Evolutionary conservation across 2,888 invertebrate genomes (phyloP).

Genomic region (Coecobrya sp.): DNA sequence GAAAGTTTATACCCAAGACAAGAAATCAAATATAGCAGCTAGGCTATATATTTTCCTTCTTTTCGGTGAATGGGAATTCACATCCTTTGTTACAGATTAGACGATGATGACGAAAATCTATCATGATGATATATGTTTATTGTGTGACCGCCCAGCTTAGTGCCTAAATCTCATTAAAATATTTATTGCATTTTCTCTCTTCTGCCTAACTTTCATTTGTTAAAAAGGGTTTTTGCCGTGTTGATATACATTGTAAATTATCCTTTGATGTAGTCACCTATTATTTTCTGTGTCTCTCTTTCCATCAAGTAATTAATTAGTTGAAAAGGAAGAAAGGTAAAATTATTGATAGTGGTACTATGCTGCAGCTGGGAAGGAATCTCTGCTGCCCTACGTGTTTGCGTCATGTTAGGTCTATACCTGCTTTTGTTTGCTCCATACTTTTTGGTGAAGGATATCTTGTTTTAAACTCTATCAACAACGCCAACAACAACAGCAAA

Average conservation of each 20-base stretch:
- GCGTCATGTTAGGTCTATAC: not conserved
- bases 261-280: too few species aligned
- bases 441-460: not conserved
- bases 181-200: not conserved
- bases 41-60: too few species aligned
- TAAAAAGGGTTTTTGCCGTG: too few species aligned
- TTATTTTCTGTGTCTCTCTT: too few species aligned
- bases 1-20: not conserved
- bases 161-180: constrained; percentile 28
- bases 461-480: not conserved
- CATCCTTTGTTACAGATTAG: not conserved
- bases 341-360: not conserved
- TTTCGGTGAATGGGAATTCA: too few species aligned
- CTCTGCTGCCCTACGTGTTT: not conserved
- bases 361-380: not conserved
- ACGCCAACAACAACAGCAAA: not conserved
- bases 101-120: not conserved
- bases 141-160: not conserved
- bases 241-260: not conserved
- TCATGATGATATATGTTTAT: too few species aligned
- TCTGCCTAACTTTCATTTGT: too few species aligned
- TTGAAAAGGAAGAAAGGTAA: not conserved
- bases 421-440: constrained; percentile 10
- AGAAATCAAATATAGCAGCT: too few species aligned
- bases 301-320: constrained; percentile 4